Conservation (phyloP, 2,113 vertebrate genomes). For the Muscicapa adusta region DNA sequence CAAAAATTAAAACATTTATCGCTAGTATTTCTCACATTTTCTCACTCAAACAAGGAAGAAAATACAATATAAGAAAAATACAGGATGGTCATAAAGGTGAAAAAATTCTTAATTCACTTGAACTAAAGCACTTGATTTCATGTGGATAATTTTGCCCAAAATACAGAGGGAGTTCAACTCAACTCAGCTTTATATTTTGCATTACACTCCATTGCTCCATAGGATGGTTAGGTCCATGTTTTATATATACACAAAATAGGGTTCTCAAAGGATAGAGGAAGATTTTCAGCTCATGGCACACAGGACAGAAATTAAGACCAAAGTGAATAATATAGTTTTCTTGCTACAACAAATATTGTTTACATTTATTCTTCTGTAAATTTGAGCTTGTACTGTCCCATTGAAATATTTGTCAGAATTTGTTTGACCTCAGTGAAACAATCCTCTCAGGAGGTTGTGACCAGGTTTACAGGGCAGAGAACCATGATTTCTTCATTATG, state of each 20-base stretch:
- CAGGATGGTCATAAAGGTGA: not conserved
- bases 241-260: not conserved
- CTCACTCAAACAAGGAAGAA: not conserved
- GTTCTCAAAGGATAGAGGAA: not conserved
- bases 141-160: not conserved
- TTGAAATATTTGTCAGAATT: not conserved
- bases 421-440: not conserved
- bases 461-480: not conserved
- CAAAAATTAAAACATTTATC: not conserved
- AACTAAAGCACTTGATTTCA: not conserved
- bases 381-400: not conserved
- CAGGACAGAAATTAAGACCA: not conserved
- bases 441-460: not conserved
- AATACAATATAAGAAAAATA: not conserved
- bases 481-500: not conserved
- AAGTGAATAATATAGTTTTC: not conserved
- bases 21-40: not conserved
- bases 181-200: not conserved
- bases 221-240: not conserved
- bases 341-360: not conserved
- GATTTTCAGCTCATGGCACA: not conserved
- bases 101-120: not conserved
- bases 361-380: not conserved
- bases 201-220: not conserved
- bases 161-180: not conserved